Evolutionary conservation across 2,888 invertebrate species (phyloP).

Genomic region (Artemia sinica): DNA sequence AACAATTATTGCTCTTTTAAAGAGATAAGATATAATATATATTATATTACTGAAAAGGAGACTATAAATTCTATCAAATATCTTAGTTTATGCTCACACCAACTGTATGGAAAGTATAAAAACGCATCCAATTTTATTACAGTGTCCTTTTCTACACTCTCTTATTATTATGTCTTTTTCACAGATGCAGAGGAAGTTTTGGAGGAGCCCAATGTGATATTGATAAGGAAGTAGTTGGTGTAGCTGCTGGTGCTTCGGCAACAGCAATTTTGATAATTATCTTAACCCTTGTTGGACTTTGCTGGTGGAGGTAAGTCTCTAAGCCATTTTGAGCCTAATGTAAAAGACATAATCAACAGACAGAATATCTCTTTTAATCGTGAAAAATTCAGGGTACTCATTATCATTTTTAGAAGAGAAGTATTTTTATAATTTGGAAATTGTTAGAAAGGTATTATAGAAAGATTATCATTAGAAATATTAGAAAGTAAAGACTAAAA

Average conservation of each 20-base stretch:
- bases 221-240: conserved; percentile 77
- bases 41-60: background rate
- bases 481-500: too few relatives aligned
- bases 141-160: background rate
- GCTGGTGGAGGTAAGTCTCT: conserved; percentile 54
- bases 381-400: too few relatives aligned
- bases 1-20: background rate
- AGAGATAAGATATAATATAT: conserved; percentile 8
- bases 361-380: too few relatives aligned
- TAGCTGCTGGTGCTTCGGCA: conserved; percentile 73
- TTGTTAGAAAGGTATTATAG: too few relatives aligned
- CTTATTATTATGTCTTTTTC: conserved; percentile 25
- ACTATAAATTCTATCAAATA: conserved; percentile 8
- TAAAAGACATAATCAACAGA: too few relatives aligned
- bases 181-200: conserved; percentile 62
- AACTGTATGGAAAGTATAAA: conserved; percentile 18
- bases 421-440: too few relatives aligned
- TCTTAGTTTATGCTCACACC: conserved; percentile 12
- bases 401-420: too few relatives aligned
- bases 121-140: too few relatives aligned
- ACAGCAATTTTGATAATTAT: conserved; percentile 75
- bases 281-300: conserved; percentile 61
- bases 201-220: conserved; percentile 76
- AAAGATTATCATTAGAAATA: too few relatives aligned
- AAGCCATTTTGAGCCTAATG: too few relatives aligned